phyloP scores from a whole-genome alignment of 2,113 vertebrate genomes.

The Lethenteron reissneri region DNA sequence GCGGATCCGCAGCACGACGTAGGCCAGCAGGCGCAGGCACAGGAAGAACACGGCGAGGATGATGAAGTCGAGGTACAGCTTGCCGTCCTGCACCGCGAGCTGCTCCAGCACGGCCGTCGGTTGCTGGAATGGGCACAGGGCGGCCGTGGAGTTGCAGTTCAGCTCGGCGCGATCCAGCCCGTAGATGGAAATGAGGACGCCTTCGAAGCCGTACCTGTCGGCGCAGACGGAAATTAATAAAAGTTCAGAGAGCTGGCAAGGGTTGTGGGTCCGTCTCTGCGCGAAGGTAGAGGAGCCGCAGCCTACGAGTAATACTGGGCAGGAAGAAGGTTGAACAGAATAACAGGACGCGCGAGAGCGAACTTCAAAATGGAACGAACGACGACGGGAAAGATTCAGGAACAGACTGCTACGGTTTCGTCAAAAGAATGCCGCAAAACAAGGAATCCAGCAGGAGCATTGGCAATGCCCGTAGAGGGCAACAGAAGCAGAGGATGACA shows the following conservation, averaged over 20 bases:
- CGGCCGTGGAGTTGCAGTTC: conserved; percentile 32
- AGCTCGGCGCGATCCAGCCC: conserved; percentile 73
- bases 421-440: too few relatives aligned
- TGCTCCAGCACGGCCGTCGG: conserved; percentile 61
- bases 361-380: too few relatives aligned
- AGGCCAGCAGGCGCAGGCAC: conserved; percentile 59
- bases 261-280: not conserved
- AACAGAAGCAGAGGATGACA: too few relatives aligned
- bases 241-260: not conserved
- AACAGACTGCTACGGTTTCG: too few relatives aligned
- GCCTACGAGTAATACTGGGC: too few relatives aligned
- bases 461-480: too few relatives aligned
- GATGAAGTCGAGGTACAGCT: conserved; percentile 87
- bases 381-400: too few relatives aligned
- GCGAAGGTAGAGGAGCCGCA: not conserved
- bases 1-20: conserved; percentile 78
- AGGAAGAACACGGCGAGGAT: conserved; percentile 79
- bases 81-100: conserved; percentile 69
- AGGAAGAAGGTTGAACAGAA: too few relatives aligned
- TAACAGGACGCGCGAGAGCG: too few relatives aligned
- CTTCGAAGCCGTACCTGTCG: conserved; percentile 79
- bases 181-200: conserved; percentile 80
- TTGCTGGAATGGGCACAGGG: conserved; percentile 57
- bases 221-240: not conserved
- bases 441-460: too few relatives aligned